These are phyloP conservation scores for Tapera naevia DNA, from an alignment of 2,797 vertebrate genomes.

Conservation along the genomic window DNA sequence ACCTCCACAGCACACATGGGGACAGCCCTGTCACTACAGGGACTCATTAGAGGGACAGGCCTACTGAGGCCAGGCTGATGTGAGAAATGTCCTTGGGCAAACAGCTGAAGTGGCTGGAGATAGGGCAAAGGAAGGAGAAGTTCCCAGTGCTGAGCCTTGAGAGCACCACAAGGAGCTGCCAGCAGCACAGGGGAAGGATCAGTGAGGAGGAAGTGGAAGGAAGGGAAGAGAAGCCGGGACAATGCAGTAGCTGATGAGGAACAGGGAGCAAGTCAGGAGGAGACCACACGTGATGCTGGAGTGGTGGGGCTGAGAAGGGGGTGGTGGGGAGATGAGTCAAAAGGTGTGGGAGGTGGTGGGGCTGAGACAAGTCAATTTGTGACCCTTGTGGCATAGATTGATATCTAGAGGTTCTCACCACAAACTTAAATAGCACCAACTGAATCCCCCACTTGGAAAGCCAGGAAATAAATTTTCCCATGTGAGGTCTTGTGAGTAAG, in stretches of 20 bases:
- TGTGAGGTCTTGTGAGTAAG: not conserved
- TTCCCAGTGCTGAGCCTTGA: not conserved
- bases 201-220: not conserved
- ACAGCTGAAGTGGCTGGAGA: not conserved
- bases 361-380: not conserved
- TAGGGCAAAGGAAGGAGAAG: not conserved
- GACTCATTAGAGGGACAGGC: too few species aligned
- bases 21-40: not conserved
- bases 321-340: constrained; percentile 38
- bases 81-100: not conserved
- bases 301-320: not conserved
- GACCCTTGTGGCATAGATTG: constrained; percentile 14
- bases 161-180: not conserved
- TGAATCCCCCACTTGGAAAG: not conserved
- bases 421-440: not conserved
- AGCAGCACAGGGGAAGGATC: not conserved
- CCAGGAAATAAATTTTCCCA: not conserved
- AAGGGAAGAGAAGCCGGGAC: not conserved
- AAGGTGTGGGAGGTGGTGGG: not conserved
- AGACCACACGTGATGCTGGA: not conserved
- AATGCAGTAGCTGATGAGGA: not conserved
- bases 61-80: not conserved
- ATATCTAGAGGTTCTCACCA: not conserved
- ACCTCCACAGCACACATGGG: too few species aligned
- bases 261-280: not conserved